phyloP scores from a whole-genome alignment of 2,797 vertebrate genomes.

The Syngnathus acus region DNA sequence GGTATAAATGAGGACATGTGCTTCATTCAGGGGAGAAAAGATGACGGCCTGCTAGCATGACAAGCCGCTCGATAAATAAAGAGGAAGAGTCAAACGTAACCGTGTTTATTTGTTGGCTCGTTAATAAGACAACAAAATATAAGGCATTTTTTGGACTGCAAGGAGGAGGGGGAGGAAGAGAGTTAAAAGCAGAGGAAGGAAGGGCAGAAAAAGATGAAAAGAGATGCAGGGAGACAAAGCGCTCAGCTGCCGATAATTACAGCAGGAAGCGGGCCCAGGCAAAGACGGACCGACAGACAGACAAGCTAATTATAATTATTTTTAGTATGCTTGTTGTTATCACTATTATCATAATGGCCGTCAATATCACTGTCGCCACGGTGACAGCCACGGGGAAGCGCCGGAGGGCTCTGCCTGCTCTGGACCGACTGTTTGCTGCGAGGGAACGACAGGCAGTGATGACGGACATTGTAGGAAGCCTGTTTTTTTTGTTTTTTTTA shows the following conservation, averaged over 20 bases:
- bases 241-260: constrained; percentile 78
- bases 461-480: not conserved
- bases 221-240: constrained; percentile 66
- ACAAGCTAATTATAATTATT: constrained; percentile 79
- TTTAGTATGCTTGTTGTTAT: constrained; percentile 76
- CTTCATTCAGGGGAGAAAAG: not conserved
- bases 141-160: constrained; percentile 24
- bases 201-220: constrained; percentile 64
- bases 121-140: constrained; percentile 5
- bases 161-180: constrained; percentile 40
- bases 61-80: not conserved
- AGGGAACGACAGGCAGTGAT: constrained; percentile 9
- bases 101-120: not conserved
- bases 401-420: constrained; percentile 49
- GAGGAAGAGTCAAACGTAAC: not conserved
- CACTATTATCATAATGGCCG: constrained; percentile 76
- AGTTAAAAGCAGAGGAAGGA: constrained; percentile 50
- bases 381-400: constrained; percentile 60
- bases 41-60: not conserved
- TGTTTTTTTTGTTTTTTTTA: not conserved
- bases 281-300: constrained; percentile 55
- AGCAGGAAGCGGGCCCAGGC: constrained; percentile 56
- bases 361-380: constrained; percentile 72
- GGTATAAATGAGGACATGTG: constrained; percentile 5
- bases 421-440: constrained; percentile 38